Conservation (phyloP, 2,797 vertebrate genomes). For the Dromococcyx pavoninus region DNA sequence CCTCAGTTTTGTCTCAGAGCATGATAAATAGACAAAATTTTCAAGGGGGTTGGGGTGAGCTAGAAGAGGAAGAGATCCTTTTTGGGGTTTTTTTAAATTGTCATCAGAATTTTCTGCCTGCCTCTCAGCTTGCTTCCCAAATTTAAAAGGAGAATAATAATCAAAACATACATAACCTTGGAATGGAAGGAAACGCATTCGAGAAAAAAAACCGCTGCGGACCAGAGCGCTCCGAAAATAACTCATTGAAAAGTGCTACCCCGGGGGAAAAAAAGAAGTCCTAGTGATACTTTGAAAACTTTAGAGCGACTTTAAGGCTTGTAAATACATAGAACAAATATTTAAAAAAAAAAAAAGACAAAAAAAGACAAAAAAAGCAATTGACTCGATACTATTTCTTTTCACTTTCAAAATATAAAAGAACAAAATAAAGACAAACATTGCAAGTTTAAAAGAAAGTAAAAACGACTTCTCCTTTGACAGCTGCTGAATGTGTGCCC, state of each 20-base stretch:
- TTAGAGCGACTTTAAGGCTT: constrained; percentile 93
- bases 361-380: constrained; percentile 62
- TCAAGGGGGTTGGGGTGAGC: constrained; percentile 68
- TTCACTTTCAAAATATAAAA: constrained; percentile 82
- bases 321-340: constrained; percentile 94
- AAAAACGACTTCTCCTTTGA: constrained; percentile 77
- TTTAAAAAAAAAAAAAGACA: constrained; percentile 77
- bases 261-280: constrained; percentile 75
- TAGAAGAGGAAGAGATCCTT: constrained; percentile 63
- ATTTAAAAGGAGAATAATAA: constrained; percentile 72
- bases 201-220: constrained; percentile 64
- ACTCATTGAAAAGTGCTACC: constrained; percentile 75
- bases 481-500: constrained; percentile 51
- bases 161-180: constrained; percentile 71
- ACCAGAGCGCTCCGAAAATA: constrained; percentile 77
- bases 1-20: constrained; percentile 77
- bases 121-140: constrained; percentile 78
- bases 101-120: constrained; percentile 78
- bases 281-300: constrained; percentile 90
- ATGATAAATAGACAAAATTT: constrained; percentile 68
- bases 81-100: not conserved
- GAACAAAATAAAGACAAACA: constrained; percentile 83
- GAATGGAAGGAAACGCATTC: constrained; percentile 67
- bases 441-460: constrained; percentile 82
- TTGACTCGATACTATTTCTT: constrained; percentile 82